Percentiles rank a stretch among this genome's conserved stretches.
phyloP scores from a whole-genome alignment of 2,113 vertebrate genomes.

The Anseranas semipalmata region DNA sequence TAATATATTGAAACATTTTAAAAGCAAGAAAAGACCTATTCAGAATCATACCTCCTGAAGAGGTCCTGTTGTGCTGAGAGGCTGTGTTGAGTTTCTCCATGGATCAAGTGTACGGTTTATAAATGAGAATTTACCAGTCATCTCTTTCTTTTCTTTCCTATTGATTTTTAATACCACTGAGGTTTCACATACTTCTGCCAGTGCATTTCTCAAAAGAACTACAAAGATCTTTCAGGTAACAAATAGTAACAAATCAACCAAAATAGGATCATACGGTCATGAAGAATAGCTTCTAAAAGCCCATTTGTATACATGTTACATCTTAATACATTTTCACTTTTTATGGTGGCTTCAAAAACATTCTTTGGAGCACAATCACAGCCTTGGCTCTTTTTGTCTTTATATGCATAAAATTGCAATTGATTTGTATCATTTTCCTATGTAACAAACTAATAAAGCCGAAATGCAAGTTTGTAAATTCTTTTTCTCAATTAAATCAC shows the following conservation, averaged over 20 bases:
- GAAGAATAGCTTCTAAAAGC: background rate
- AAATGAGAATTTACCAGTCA: slow-evolving; percentile 13
- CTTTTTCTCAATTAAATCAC: background rate
- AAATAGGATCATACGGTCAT: background rate
- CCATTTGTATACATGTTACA: background rate
- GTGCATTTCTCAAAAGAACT: background rate
- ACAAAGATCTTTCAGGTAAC: background rate
- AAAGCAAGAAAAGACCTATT: background rate
- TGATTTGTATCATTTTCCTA: background rate
- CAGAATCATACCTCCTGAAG: background rate
- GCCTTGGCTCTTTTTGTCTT: background rate
- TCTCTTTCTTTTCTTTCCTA: background rate
- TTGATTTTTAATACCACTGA: slow-evolving; percentile 29
- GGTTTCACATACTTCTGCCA: background rate
- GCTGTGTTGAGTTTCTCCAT: background rate
- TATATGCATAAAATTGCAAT: background rate
- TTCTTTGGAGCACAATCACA: background rate
- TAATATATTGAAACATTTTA: background rate
- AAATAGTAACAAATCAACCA: background rate
- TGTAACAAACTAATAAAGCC: background rate
- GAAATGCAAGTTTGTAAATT: background rate
- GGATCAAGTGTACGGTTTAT: background rate
- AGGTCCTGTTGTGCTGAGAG: background rate
- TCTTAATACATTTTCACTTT: background rate
- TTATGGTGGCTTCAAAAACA: background rate